Evolutionary conservation across 2,797 vertebrate species (phyloP).

Genomic region (Sciurus vulgaris): DNA sequence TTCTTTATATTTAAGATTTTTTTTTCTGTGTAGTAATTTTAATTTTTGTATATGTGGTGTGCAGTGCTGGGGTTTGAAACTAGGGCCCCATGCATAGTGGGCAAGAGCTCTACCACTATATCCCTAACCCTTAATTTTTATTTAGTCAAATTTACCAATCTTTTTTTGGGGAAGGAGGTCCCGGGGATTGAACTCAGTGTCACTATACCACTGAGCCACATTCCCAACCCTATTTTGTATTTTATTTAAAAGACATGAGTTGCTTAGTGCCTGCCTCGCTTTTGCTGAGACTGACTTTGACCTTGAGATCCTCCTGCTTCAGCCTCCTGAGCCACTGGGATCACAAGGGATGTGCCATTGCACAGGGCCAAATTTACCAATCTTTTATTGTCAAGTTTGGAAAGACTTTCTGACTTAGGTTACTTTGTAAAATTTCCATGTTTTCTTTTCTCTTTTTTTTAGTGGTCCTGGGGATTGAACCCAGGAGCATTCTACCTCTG

Average conservation of each 20-base stretch:
- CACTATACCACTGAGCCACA: too few relatives aligned
- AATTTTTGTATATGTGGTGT: neutral
- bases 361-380: neutral
- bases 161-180: too few relatives aligned
- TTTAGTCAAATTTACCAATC: neutral
- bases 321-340: too few relatives aligned
- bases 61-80: neutral
- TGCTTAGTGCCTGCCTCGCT: too few relatives aligned
- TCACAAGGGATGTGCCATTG: too few relatives aligned
- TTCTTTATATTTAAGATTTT: neutral
- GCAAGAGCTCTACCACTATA: neutral
- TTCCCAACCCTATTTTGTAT: too few relatives aligned
- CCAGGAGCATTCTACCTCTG: too few relatives aligned
- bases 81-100: neutral
- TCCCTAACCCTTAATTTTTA: neutral
- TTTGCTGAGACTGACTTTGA: too few relatives aligned
- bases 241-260: too few relatives aligned
- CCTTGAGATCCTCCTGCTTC: too few relatives aligned
- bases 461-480: too few relatives aligned
- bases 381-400: neutral
- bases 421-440: neutral
- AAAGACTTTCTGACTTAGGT: neutral
- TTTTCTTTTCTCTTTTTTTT: neutral
- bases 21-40: neutral
- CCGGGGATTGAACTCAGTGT: too few relatives aligned